Percentiles rank a stretch among this genome's conserved stretches.
These are phyloP conservation scores for Drosophila quinaria DNA, from an alignment of 2,888 invertebrate species.

Conservation along the genomic window DNA sequence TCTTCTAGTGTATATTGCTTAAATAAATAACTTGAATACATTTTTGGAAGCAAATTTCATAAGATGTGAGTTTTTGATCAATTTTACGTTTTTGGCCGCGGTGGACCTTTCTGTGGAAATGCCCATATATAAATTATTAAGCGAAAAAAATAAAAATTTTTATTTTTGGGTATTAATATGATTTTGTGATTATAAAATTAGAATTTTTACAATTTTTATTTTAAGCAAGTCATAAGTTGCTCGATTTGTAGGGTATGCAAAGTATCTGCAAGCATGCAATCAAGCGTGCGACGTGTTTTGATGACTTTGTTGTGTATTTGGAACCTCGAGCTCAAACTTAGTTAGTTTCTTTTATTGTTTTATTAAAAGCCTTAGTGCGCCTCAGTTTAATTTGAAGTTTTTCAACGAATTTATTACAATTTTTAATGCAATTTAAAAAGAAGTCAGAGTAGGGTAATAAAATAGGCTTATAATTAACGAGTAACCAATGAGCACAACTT, in stretches of 20 bases:
- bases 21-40: too few relatives aligned
- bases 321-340: constrained; percentile 29
- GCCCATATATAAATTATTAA: too few relatives aligned
- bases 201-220: neutral
- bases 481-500: constrained; percentile 5
- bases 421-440: constrained; percentile 27
- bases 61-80: too few relatives aligned
- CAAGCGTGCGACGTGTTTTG: constrained; percentile 61
- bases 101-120: too few relatives aligned
- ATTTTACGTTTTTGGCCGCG: too few relatives aligned
- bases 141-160: too few relatives aligned
- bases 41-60: too few relatives aligned
- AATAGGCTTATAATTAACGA: constrained; percentile 37
- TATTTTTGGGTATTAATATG: too few relatives aligned
- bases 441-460: constrained; percentile 20
- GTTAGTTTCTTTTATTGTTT: constrained; percentile 61
- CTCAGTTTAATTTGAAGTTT: constrained; percentile 42
- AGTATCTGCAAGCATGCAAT: constrained; percentile 54
- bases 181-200: too few relatives aligned
- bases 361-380: constrained; percentile 39
- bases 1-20: too few relatives aligned
- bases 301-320: constrained; percentile 60
- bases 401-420: constrained; percentile 33
- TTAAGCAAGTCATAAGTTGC: neutral
- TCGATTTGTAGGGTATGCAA: constrained; percentile 18